These are phyloP conservation scores for Macrotis lagotis DNA, from an alignment of 2,113 vertebrate species.

Conservation along the genomic window DNA sequence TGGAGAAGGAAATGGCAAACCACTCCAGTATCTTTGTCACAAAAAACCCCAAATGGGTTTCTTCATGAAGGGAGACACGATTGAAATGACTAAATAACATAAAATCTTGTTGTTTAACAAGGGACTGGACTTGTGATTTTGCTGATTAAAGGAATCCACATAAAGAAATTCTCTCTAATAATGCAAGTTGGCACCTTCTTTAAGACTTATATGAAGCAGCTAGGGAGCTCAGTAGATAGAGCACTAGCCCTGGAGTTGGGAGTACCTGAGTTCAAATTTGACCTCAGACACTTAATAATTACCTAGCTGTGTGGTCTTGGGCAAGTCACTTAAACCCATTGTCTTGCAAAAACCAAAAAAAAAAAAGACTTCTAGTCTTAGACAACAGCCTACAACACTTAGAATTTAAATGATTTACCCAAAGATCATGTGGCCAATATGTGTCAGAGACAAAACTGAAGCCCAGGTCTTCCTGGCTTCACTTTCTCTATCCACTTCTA, in stretches of 20 bases:
- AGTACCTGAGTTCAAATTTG: too few relatives aligned
- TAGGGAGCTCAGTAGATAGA: too few relatives aligned
- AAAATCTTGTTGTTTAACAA: neutral
- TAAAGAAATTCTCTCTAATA: neutral
- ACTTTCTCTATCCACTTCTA: neutral
- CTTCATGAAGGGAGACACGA: neutral
- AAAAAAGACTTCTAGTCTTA: neutral
- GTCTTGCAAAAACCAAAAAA: too few relatives aligned
- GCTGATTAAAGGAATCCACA: neutral
- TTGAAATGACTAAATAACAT: neutral
- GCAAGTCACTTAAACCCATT: too few relatives aligned
- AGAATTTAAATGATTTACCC: neutral
- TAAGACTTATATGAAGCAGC: neutral
- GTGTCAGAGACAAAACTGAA: neutral
- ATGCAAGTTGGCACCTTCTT: neutral
- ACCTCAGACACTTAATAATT: too few relatives aligned
- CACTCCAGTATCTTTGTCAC: neutral
- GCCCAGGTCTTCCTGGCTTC: neutral
- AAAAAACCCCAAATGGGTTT: neutral
- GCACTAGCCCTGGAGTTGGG: too few relatives aligned
- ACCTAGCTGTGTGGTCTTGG: too few relatives aligned
- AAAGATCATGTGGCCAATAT: neutral
- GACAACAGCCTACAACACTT: neutral
- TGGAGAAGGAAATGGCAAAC: too few relatives aligned
- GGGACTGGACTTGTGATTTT: neutral